phyloP scores from a whole-genome alignment of 2,888 invertebrate species.

The Troglohyphantes excavatus region DNA sequence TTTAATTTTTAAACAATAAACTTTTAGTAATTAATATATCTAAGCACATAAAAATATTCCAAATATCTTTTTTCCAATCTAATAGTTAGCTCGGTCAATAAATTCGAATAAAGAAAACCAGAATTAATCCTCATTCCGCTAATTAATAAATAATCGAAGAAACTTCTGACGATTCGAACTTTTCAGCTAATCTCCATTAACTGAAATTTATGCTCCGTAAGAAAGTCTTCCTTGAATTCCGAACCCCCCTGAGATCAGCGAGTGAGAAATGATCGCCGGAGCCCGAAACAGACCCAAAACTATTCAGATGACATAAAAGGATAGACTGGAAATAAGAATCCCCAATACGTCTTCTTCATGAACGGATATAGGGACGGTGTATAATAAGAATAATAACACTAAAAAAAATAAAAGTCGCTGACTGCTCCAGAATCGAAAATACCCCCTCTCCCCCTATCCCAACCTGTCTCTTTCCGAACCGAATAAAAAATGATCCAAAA shows the following conservation, averaged over 20 bases:
- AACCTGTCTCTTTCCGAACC: conserved; percentile 24
- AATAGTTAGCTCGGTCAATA: too few species aligned
- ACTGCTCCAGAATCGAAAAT: conserved; percentile 22
- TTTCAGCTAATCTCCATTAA: neutral
- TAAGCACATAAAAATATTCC: too few species aligned
- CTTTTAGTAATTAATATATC: too few species aligned
- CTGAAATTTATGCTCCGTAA: neutral
- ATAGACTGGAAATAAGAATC: conserved; percentile 36
- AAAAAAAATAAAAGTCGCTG: conserved; percentile 37
- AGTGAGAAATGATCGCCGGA: conserved; percentile 14
- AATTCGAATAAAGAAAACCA: too few species aligned
- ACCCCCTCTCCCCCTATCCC: neutral
- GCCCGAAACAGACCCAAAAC: conserved; percentile 24
- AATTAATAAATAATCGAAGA: neutral
- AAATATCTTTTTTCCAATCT: too few species aligned
- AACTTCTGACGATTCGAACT: too few species aligned
- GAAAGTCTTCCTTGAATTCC: neutral
- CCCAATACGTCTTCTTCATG: conserved; percentile 50
- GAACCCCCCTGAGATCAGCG: neutral
- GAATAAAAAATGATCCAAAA: conserved; percentile 66
- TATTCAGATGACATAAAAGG: conserved; percentile 40
- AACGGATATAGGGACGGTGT: neutral
- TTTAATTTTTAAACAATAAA: too few species aligned
- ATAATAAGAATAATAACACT: neutral
- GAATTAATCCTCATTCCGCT: neutral